These are phyloP conservation scores for Syrista parreyssii DNA, from an alignment of 2,888 invertebrate species.

Conservation along the genomic window DNA sequence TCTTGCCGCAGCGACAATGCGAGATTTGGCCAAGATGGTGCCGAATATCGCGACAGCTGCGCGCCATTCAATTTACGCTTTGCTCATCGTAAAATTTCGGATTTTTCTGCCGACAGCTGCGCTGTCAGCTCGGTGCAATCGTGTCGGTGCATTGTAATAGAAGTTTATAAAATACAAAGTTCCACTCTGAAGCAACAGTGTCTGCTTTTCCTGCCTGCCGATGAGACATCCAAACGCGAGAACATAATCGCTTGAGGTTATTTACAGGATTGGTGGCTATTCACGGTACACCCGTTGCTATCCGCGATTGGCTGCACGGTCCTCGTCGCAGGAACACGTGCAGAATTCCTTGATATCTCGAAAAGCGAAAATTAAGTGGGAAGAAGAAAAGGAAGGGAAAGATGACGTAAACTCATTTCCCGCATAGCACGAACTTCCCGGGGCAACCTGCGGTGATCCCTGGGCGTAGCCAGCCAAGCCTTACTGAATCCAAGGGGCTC, in stretches of 20 bases:
- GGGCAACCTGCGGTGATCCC: background rate
- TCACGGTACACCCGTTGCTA: background rate
- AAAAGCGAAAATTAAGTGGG: background rate
- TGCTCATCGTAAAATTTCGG: background rate
- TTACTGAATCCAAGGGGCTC: background rate
- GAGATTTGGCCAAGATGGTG: background rate
- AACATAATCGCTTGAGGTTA: background rate
- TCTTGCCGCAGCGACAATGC: background rate
- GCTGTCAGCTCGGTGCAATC: too few species aligned
- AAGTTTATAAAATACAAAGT: background rate
- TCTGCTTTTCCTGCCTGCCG: background rate
- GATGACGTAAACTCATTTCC: background rate
- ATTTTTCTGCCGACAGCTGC: background rate
- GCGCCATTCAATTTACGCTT: background rate
- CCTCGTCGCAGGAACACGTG: too few species aligned
- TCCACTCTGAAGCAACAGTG: background rate
- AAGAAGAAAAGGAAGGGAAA: conserved; percentile 2
- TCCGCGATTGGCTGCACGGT: background rate
- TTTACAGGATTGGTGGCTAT: background rate
- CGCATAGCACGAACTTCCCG: background rate
- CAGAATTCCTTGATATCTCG: background rate
- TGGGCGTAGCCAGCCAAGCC: background rate
- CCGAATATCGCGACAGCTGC: background rate
- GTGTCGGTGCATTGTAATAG: background rate
- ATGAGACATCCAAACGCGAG: background rate